A percentile compares a stretch with the other conserved stretches of the same genome.
Evolutionary conservation across 2,113 vertebrate genomes (phyloP).

Genomic region (Gallinago media): DNA sequence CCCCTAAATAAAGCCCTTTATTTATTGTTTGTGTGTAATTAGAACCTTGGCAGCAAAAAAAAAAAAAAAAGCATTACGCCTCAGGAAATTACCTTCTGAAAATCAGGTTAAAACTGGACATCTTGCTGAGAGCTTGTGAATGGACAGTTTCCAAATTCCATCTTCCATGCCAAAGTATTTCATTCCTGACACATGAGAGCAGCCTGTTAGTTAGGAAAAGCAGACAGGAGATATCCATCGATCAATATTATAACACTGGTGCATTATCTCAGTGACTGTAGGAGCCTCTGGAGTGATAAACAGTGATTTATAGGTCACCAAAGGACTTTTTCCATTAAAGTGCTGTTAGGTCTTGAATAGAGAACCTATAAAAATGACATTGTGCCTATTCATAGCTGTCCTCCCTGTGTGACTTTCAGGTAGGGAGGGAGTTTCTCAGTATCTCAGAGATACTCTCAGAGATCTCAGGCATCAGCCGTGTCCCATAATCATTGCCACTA

Average conservation of each 20-base stretch:
- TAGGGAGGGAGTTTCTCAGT: background rate
- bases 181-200: background rate
- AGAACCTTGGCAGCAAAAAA: background rate
- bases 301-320: background rate
- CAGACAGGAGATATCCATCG: background rate
- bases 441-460: background rate
- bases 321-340: background rate
- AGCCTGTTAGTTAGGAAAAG: background rate
- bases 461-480: background rate
- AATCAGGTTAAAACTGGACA: background rate
- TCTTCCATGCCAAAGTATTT: background rate
- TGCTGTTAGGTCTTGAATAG: background rate
- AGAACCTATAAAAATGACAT: background rate
- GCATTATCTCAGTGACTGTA: background rate
- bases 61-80: background rate
- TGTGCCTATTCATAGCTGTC: background rate
- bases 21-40: slow-evolving; percentile 47
- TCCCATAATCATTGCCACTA: too few species aligned
- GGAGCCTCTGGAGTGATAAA: background rate
- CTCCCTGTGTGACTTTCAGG: background rate
- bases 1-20: background rate
- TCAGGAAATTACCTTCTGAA: slow-evolving; percentile 9
- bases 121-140: background rate
- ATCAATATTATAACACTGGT: background rate
- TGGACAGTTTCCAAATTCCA: background rate